These are phyloP conservation scores for Eclectus roratus DNA, from an alignment of 2,113 vertebrate genomes.

Conservation along the genomic window DNA sequence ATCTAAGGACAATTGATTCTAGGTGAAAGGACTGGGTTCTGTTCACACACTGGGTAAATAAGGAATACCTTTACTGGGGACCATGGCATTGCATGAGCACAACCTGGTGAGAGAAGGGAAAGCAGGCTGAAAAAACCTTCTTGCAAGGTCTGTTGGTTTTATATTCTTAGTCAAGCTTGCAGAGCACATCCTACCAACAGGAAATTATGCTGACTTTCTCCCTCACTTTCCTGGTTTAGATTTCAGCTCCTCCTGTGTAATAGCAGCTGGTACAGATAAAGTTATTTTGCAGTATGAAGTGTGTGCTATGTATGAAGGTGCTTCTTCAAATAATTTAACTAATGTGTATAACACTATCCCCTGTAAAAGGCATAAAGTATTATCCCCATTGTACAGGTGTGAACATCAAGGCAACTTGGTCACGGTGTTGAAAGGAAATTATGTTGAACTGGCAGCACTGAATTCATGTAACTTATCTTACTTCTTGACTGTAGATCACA, in stretches of 20 bases:
- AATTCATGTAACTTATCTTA: conserved; percentile 33
- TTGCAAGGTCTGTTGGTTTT: background rate
- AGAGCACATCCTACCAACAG: background rate
- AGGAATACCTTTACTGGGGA: background rate
- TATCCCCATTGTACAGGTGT: background rate
- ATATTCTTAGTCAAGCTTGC: background rate
- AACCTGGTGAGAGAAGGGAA: background rate
- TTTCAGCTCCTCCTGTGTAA: conserved; percentile 6
- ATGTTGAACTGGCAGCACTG: background rate
- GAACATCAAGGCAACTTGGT: conserved; percentile 13
- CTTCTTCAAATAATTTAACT: background rate
- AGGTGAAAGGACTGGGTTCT: background rate
- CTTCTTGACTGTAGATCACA: conserved; percentile 13
- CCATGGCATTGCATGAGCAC: background rate
- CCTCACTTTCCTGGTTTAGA: background rate
- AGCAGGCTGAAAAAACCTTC: background rate
- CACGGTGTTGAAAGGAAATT: conserved; percentile 40
- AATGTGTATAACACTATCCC: background rate
- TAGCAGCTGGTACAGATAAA: background rate
- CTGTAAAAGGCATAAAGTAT: conserved; percentile 4
- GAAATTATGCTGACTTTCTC: conserved; percentile 39
- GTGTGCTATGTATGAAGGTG: background rate
- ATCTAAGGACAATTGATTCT: background rate
- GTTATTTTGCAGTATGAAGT: background rate
- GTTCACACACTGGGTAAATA: background rate